Conservation (phyloP, 2,888 invertebrate species). For the Drosophila infuscata region DNA sequence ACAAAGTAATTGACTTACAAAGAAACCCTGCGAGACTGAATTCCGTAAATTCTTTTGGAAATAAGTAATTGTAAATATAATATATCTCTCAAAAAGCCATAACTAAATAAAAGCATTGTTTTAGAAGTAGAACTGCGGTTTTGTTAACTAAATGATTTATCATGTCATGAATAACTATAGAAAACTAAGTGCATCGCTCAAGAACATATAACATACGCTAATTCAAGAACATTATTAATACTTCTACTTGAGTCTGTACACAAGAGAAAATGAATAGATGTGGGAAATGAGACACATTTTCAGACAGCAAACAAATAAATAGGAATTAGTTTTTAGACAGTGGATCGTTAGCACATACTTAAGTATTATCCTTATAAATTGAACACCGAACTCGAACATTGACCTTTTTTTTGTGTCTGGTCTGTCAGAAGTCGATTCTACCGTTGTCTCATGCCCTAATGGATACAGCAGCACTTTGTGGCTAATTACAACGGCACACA, state of each 20-base stretch:
- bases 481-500: slow-evolving; percentile 55
- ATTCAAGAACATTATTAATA: background rate
- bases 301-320: background rate
- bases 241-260: background rate
- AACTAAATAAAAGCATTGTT: background rate
- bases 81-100: background rate
- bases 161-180: background rate
- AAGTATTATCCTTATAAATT: slow-evolving; percentile 43
- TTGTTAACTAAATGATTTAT: background rate
- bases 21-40: background rate
- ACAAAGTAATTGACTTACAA: slow-evolving; percentile 4
- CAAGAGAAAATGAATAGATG: background rate
- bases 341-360: slow-evolving; percentile 34
- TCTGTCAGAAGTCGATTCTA: slow-evolving; percentile 5
- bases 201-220: background rate
- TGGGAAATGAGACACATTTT: background rate
- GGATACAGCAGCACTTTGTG: slow-evolving; percentile 47
- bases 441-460: slow-evolving; percentile 16
- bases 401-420: slow-evolving; percentile 59
- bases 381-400: slow-evolving; percentile 35
- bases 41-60: background rate
- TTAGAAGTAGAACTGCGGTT: background rate
- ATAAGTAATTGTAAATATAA: background rate
- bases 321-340: slow-evolving; percentile 9
- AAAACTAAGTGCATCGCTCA: background rate